These are phyloP conservation scores for Achatina immaculata DNA, from an alignment of 1,140 invertebrate species.

Conservation along the genomic window DNA sequence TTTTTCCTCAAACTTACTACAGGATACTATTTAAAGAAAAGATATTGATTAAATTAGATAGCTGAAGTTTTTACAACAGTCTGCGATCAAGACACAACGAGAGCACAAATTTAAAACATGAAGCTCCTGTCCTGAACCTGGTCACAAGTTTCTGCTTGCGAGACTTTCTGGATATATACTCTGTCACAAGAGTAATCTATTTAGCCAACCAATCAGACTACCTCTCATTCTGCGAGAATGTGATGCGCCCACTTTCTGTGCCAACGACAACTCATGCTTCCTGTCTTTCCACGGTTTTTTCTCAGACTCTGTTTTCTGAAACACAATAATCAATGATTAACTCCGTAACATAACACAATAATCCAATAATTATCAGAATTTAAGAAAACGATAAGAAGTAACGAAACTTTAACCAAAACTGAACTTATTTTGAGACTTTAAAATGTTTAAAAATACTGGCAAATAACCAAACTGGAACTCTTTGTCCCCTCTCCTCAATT, in stretches of 20 bases:
- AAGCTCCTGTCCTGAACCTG: not conserved
- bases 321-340: not conserved
- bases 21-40: too few species aligned
- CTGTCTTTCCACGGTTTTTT: slow-evolving; percentile 16
- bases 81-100: not conserved
- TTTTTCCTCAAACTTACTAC: too few species aligned
- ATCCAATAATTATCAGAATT: too few species aligned
- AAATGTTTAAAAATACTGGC: too few species aligned
- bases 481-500: too few species aligned
- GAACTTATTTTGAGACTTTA: too few species aligned
- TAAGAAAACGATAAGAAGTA: too few species aligned
- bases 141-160: not conserved
- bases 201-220: slow-evolving; percentile 1
- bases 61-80: too few species aligned
- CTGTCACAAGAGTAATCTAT: not conserved
- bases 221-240: slow-evolving; percentile 9
- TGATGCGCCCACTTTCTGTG: not conserved
- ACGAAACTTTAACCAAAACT: too few species aligned
- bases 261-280: not conserved
- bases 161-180: not conserved
- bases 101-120: not conserved
- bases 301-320: not conserved
- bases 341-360: too few species aligned
- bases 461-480: too few species aligned
- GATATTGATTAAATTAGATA: too few species aligned